A percentile compares a stretch with the other conserved stretches of the same genome.
Conservation (phyloP, 2,797 vertebrate genomes). For the Glossophaga mutica region DNA sequence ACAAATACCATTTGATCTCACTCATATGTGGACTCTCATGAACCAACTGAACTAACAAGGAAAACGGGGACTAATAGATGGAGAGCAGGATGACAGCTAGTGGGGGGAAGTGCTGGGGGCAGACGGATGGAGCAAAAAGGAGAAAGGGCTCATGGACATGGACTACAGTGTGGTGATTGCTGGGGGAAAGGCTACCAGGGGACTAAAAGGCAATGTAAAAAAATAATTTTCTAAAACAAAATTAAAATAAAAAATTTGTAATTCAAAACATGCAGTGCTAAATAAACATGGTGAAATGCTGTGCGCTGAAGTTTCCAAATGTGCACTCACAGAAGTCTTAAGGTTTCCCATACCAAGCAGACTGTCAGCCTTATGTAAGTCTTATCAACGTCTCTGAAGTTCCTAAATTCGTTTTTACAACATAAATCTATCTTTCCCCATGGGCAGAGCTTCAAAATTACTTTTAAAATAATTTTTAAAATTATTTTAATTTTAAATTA, state of each 20-base stretch:
- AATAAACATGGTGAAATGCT: background rate
- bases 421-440: background rate
- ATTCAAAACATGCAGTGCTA: background rate
- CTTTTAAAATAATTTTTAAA: too few species aligned
- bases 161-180: background rate
- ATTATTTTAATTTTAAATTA: too few species aligned
- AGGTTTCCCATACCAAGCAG: background rate
- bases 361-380: background rate
- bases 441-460: background rate
- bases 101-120: accelerated
- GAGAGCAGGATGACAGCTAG: background rate
- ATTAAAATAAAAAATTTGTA: background rate
- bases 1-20: background rate
- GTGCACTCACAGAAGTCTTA: background rate
- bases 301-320: background rate
- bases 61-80: background rate
- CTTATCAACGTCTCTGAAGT: background rate
- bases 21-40: background rate
- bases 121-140: background rate
- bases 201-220: background rate
- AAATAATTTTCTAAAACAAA: background rate
- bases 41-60: background rate
- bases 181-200: background rate
- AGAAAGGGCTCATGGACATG: background rate
- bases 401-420: background rate